phyloP scores from a whole-genome alignment of 2,797 vertebrate genomes.

The Mormyrus proboscirostris region DNA sequence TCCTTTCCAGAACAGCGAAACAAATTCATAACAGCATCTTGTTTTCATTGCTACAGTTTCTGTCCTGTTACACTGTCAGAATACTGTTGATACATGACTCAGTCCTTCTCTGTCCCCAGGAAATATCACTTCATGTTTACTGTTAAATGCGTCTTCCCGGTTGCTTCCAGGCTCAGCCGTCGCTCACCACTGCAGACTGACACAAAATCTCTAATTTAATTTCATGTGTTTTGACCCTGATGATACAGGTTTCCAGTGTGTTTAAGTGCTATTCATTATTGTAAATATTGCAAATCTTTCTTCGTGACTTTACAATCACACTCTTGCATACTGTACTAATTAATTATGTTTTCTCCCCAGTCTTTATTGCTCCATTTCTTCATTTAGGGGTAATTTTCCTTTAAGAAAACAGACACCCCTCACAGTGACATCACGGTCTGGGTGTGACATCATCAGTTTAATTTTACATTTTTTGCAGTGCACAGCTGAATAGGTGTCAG shows the following conservation, averaged over 20 bases:
- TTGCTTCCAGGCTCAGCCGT: neutral
- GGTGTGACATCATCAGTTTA: neutral
- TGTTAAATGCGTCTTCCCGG: neutral
- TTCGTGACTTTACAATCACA: neutral
- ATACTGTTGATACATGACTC: neutral
- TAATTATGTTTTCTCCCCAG: neutral
- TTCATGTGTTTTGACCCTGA: neutral
- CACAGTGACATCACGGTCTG: neutral
- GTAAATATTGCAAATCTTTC: neutral
- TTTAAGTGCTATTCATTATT: neutral
- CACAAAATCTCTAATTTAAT: neutral
- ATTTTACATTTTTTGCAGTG: neutral
- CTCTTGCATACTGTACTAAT: neutral
- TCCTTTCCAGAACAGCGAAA: neutral
- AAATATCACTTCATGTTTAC: neutral
- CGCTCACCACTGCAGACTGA: neutral
- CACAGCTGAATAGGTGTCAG: neutral
- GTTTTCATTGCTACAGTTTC: neutral
- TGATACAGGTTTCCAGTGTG: neutral
- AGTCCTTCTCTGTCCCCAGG: neutral
- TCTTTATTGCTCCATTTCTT: neutral
- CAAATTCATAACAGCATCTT: neutral
- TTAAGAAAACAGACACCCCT: neutral
- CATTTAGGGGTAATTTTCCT: neutral
- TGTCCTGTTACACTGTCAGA: neutral